Conservation (phyloP, 2,113 vertebrate species). For the Seriola rivoliana region DNA sequence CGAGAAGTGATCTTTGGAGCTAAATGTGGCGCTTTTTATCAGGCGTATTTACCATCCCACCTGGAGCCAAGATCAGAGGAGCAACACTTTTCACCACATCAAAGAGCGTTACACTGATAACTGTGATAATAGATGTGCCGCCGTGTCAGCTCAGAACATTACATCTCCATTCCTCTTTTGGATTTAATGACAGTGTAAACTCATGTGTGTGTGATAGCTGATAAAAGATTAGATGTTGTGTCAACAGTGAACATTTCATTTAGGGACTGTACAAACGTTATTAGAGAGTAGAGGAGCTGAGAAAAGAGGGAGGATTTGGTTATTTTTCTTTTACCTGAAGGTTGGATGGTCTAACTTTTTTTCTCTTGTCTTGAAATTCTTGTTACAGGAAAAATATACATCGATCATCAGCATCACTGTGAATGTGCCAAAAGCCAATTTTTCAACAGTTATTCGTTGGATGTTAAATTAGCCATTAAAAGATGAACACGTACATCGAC, state of each 20-base stretch:
- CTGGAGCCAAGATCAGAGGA: constrained; percentile 73
- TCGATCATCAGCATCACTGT: neutral
- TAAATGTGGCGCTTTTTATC: constrained; percentile 70
- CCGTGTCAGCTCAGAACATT: constrained; percentile 36
- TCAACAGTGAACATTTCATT: constrained; percentile 32
- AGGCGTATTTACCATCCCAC: constrained; percentile 61
- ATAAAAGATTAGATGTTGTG: constrained; percentile 37
- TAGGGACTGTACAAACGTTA: neutral
- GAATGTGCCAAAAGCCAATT: neutral
- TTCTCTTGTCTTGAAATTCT: too few species aligned
- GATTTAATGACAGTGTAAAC: constrained; percentile 48
- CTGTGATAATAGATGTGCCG: constrained; percentile 42
- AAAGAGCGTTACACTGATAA: constrained; percentile 56
- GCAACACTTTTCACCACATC: constrained; percentile 61
- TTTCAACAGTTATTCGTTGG: too few species aligned
- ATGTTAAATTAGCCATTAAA: neutral
- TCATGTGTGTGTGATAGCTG: constrained; percentile 14
- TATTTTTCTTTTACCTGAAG: neutral
- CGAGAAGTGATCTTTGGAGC: constrained; percentile 56
- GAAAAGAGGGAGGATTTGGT: neutral
- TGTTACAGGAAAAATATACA: too few species aligned
- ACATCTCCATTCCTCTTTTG: constrained; percentile 40
- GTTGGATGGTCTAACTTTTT: neutral
- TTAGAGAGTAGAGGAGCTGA: neutral
- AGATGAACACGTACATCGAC: neutral